These are phyloP conservation scores for Bolinopsis microptera DNA, from an alignment of 37 sponge, comb jelly and placozoan species.

Conservation along the genomic window DNA sequence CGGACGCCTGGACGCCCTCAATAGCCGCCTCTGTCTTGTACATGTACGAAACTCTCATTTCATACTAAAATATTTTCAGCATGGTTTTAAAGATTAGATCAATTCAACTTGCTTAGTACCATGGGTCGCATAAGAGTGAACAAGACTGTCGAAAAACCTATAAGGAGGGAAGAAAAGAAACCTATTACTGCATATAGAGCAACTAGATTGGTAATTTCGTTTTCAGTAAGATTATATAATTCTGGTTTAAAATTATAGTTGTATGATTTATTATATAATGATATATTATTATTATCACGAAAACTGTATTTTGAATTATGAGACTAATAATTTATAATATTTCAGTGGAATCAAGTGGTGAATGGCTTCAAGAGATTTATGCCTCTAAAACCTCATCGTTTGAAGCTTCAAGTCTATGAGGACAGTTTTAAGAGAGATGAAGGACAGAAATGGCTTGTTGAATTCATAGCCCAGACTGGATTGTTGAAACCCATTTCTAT, in stretches of 20 bases:
- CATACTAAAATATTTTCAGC: background rate
- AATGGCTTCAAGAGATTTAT: constrained; percentile 64
- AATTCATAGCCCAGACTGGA: constrained; percentile 11
- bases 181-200: constrained; percentile 49
- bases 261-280: too few relatives aligned
- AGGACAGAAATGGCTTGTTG: constrained; percentile 27
- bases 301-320: too few relatives aligned
- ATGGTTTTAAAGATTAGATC: background rate
- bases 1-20: too few relatives aligned
- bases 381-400: constrained; percentile 37
- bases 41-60: too few relatives aligned
- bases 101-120: background rate
- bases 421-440: constrained; percentile 37
- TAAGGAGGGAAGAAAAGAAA: background rate
- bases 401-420: constrained; percentile 24
- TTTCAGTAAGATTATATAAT: too few relatives aligned
- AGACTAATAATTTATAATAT: background rate
- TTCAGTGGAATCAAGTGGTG: constrained; percentile 62
- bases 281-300: too few relatives aligned
- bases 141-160: background rate
- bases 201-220: constrained; percentile 47
- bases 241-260: too few relatives aligned
- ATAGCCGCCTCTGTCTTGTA: too few relatives aligned
- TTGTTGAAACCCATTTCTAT: constrained; percentile 40
- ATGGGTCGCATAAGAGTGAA: background rate